A percentile compares a stretch with the other conserved stretches of the same genome.
phyloP scores from a whole-genome alignment of 92 coral and sea anemone genomes.

The Ricordea florida region DNA sequence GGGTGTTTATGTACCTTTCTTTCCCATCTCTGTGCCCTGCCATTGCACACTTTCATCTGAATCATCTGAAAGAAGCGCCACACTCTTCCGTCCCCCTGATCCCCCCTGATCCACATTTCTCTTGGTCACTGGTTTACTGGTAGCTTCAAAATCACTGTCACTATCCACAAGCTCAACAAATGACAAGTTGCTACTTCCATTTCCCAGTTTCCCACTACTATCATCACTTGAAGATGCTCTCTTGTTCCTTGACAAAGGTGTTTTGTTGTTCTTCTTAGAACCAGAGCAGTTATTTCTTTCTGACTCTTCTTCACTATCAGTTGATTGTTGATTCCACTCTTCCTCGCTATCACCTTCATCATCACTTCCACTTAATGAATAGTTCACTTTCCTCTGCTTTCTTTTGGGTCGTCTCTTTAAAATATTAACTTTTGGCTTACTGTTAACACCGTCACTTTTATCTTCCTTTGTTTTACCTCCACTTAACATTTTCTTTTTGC shows the following conservation, averaged over 20 bases:
- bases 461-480: neutral
- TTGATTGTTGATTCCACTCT: constrained; percentile 29
- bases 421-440: neutral
- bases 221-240: neutral
- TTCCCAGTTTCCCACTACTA: neutral
- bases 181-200: constrained; percentile 11
- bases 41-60: constrained; percentile 39
- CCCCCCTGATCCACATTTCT: constrained; percentile 20
- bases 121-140: constrained; percentile 39
- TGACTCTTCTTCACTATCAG: constrained; percentile 48
- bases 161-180: constrained; percentile 57
- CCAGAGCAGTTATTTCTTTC: neutral
- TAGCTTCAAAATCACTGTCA: constrained; percentile 67
- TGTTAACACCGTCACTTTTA: neutral
- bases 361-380: constrained; percentile 42
- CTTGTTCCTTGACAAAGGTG: neutral
- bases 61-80: constrained; percentile 40
- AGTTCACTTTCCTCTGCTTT: constrained; percentile 60
- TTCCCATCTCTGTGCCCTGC: neutral
- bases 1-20: neutral
- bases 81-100: neutral
- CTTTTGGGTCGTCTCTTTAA: constrained; percentile 42
- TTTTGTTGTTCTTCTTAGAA: neutral
- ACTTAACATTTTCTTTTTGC: neutral
- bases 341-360: constrained; percentile 37